Evolutionary conservation across 2,113 vertebrate genomes (phyloP), one percentile per base, ranked within the genome.

Genomic region (Grus americana): DNA sequence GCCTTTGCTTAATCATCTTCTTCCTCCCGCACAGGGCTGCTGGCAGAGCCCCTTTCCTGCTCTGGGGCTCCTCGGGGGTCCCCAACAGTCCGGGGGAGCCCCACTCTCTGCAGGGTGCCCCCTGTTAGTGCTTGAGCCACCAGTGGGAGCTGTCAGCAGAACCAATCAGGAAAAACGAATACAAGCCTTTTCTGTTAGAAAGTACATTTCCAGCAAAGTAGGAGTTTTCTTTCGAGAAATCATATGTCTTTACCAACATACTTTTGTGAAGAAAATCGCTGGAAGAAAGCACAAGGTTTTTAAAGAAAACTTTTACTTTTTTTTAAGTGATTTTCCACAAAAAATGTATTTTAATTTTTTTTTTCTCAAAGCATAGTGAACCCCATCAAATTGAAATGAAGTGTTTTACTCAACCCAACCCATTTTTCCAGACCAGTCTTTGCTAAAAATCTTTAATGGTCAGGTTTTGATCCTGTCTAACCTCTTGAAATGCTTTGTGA

Each of bases 1-100:
- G 71, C 46, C 10, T 96, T 88, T 70, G 82, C 82, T 96, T 92
- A 93, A 93, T 93, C 67, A 75, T 87, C 70, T 4, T 93, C 82
- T 82, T 94, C 55, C 71, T 70, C 54, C 49, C 62, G 73, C 57
- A n/a, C 0, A 0, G 57, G 71, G 81, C 18, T 92, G 57, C 62
- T 92, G 88, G 70, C 50, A 74, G 59, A 81, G 29, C 24, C 38
- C 18, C 12, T 36, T 88, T 89, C 68, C 76, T 93, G 58, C 67
- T 40, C 12, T 38, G 34, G 68, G 49, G 12, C 22, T 89, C 59
- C 38, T 23, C 1, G 3, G 70, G 15, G 34, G 9, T 94, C 74
- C 85, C 59, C 62, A 63, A 7, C 26, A 63, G 11, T 26, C 32
- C 5, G 32, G 16, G 36, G 36, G n/a, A 52, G 21, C 24, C 20